Percentiles rank a stretch among this genome's conserved stretches.
phyloP scores from a whole-genome alignment of 2,113 vertebrate species.

The Phylloscopus whistleri region DNA sequence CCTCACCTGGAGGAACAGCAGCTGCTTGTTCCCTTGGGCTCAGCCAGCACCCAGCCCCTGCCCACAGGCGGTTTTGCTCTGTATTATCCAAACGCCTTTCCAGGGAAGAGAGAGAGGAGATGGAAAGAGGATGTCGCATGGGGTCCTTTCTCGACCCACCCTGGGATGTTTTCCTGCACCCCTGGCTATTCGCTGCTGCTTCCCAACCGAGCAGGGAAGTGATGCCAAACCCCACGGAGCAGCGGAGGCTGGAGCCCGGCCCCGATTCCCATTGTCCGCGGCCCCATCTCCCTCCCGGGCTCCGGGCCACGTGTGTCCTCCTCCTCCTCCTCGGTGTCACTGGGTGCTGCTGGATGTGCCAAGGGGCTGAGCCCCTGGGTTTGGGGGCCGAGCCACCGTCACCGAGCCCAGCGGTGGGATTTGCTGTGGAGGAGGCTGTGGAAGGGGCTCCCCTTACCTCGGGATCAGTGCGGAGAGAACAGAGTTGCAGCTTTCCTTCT shows the following conservation, averaged over 20 bases:
- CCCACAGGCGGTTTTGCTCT: rapidly evolving
- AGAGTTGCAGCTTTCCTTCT: neutral
- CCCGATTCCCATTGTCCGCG: neutral
- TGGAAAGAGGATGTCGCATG: too few relatives aligned
- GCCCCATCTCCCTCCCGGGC: neutral
- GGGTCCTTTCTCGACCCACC: neutral
- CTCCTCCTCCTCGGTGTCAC: neutral
- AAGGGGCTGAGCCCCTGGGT: neutral
- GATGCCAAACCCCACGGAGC: neutral
- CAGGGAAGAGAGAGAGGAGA: neutral
- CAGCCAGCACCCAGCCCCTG: rapidly evolving
- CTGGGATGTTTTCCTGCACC: neutral
- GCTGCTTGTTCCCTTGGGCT: rapidly evolving
- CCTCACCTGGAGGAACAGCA: rapidly evolving
- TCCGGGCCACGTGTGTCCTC: neutral
- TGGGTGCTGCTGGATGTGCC: neutral
- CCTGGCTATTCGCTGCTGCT: neutral
- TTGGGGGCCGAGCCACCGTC: neutral
- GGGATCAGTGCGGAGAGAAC: rapidly evolving
- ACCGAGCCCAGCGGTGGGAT: neutral
- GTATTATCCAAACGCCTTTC: neutral
- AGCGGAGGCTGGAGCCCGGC: neutral
- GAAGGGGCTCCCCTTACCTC: neutral
- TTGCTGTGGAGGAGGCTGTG: neutral
- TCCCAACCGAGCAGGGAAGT: neutral